A percentile compares a stretch with the other conserved stretches of the same genome.
Conservation (phyloP, 1,140 invertebrate genomes). For the Pogonognathellus flavescens region DNA sequence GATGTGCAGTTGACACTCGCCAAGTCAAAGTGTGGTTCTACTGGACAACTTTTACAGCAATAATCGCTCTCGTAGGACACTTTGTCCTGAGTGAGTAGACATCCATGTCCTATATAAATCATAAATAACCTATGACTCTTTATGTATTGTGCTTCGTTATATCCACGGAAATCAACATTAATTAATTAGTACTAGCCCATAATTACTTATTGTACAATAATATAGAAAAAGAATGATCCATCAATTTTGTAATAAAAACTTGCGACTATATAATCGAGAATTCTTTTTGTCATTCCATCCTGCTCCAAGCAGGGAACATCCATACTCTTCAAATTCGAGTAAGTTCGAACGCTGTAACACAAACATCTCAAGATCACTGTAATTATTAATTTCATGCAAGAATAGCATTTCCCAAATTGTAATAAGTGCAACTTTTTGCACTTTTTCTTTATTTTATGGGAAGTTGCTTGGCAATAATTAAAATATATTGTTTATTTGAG, state of each 20-base stretch:
- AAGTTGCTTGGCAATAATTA: no score
- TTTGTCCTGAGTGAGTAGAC: slow-evolving; percentile 43
- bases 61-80: slow-evolving; percentile 46
- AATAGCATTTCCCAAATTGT: no score
- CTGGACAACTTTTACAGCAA: slow-evolving; percentile 41
- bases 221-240: slow-evolving; percentile 42
- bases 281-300: not conserved
- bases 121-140: slow-evolving; percentile 49
- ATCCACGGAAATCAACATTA: slow-evolving; percentile 42
- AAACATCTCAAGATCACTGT: no score
- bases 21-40: slow-evolving; percentile 46
- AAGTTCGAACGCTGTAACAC: no score
- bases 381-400: no score
- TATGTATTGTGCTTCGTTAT: slow-evolving; percentile 41
- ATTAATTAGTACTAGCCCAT: slow-evolving; percentile 40
- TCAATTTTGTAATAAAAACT: slow-evolving; percentile 49
- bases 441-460: no score
- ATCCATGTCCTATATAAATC: slow-evolving; percentile 32
- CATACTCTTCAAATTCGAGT: not conserved
- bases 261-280: slow-evolving; percentile 4
- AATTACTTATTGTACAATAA: slow-evolving; percentile 50
- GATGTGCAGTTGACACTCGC: slow-evolving; percentile 40
- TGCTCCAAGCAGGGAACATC: not conserved
- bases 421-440: no score
- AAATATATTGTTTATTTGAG: no score